These are phyloP conservation scores for Mamestra brassicae DNA, from an alignment of 2,888 invertebrate species.

Conservation along the genomic window DNA sequence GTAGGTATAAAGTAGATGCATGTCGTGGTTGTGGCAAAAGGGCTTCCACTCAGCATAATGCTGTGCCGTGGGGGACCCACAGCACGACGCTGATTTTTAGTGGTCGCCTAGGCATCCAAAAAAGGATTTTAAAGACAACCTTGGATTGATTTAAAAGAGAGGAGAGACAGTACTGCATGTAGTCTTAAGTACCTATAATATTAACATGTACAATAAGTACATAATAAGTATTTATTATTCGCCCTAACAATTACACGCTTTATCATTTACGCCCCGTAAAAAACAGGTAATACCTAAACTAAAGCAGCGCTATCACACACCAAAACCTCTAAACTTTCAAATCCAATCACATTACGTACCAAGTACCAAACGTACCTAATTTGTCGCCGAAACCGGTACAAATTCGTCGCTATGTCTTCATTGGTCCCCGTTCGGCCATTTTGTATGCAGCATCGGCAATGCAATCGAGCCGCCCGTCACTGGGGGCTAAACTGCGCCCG, in stretches of 20 bases:
- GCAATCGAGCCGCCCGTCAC: conserved; percentile 74
- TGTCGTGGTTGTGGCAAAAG: too few relatives aligned
- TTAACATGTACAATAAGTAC: too few relatives aligned
- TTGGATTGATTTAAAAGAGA: too few relatives aligned
- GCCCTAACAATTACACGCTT: neutral
- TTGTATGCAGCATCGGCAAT: conserved; percentile 79
- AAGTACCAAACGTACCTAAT: conserved; percentile 60
- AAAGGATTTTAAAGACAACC: too few relatives aligned
- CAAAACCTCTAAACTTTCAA: conserved; percentile 29
- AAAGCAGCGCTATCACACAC: conserved; percentile 20
- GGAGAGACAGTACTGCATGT: too few relatives aligned
- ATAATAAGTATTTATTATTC: neutral
- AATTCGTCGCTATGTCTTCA: conserved; percentile 70
- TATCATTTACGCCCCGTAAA: neutral
- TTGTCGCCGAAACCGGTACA: conserved; percentile 62
- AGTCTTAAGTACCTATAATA: too few relatives aligned
- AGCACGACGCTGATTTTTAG: too few relatives aligned
- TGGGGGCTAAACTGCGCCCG: conserved; percentile 72
- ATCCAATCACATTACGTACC: conserved; percentile 47
- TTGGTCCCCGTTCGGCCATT: conserved; percentile 76
- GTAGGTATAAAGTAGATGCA: too few relatives aligned
- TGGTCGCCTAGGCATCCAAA: too few relatives aligned
- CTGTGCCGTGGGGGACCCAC: too few relatives aligned
- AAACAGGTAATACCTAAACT: neutral
- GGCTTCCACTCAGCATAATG: too few relatives aligned